These are phyloP conservation scores for Bellardia pandia DNA, from an alignment of 2,888 invertebrate species.

Conservation along the genomic window DNA sequence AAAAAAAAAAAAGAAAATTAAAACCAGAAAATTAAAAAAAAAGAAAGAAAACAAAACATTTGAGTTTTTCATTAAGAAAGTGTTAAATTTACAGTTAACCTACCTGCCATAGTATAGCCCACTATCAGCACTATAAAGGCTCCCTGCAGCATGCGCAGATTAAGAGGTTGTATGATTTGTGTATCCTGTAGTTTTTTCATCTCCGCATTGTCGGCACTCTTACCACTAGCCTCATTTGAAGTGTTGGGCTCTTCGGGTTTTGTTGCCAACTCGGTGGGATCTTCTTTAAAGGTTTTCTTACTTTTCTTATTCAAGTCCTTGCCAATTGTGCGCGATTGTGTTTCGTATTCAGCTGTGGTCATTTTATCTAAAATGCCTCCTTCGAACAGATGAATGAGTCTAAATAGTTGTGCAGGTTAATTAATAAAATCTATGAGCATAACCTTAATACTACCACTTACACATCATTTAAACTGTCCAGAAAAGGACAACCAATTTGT, in stretches of 20 bases:
- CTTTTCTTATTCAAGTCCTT: constrained; percentile 75
- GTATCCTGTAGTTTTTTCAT: constrained; percentile 74
- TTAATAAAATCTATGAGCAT: not conserved
- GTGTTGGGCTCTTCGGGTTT: constrained; percentile 78
- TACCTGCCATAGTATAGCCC: constrained; percentile 86
- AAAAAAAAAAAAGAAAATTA: constrained; percentile 21
- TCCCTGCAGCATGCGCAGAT: constrained; percentile 89
- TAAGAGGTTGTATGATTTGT: constrained; percentile 86
- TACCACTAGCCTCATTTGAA: constrained; percentile 71
- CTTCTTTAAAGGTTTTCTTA: constrained; percentile 43
- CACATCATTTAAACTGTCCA: constrained; percentile 90
- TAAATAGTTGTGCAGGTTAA: constrained; percentile 78
- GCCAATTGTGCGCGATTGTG: constrained; percentile 86
- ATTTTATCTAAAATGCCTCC: constrained; percentile 91
- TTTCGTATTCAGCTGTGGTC: constrained; percentile 90
- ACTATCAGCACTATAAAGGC: constrained; percentile 89
- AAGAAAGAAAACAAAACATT: not conserved
- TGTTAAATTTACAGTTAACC: not conserved
- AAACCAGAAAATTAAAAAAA: not conserved
- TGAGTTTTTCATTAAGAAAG: not conserved
- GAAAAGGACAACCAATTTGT: constrained; percentile 90
- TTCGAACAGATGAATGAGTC: constrained; percentile 90
- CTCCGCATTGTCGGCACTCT: constrained; percentile 70
- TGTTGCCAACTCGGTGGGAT: constrained; percentile 21
- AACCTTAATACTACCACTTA: constrained; percentile 80